These are phyloP conservation scores for Antennarius striatus DNA, from an alignment of 2,113 vertebrate genomes.

Conservation along the genomic window DNA sequence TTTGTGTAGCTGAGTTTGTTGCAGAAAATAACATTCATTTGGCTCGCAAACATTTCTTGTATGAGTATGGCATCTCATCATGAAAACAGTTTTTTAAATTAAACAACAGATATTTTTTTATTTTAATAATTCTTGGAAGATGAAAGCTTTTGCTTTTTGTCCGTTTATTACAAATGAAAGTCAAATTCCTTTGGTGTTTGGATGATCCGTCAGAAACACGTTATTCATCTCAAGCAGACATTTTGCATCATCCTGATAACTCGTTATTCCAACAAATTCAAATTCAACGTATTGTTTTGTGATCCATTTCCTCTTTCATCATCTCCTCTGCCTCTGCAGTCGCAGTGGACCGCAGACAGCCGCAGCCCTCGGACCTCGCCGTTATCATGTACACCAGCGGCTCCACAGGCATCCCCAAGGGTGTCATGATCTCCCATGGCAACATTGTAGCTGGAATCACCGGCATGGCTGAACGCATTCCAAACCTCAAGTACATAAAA, in stretches of 20 bases:
- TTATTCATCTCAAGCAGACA: background rate
- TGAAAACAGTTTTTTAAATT: too few relatives aligned
- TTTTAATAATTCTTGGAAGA: too few relatives aligned
- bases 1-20: too few relatives aligned
- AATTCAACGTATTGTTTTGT: background rate
- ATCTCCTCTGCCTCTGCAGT: conserved; percentile 64
- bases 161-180: too few relatives aligned
- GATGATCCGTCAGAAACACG: too few relatives aligned
- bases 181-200: too few relatives aligned
- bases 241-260: background rate
- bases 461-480: conserved; percentile 95
- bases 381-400: conserved; percentile 99
- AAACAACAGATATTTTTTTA: too few relatives aligned
- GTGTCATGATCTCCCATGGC: conserved; percentile 97
- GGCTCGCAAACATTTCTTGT: too few relatives aligned
- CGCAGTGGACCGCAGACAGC: conserved; percentile 75
- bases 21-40: too few relatives aligned
- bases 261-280: background rate
- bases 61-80: too few relatives aligned
- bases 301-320: conserved; percentile 18
- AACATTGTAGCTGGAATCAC: conserved; percentile 95
- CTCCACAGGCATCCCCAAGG: conserved; percentile 96
- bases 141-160: too few relatives aligned
- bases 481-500: conserved; percentile 85
- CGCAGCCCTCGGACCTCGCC: conserved; percentile 85